A percentile compares a stretch with the other conserved stretches of the same genome.
Conservation (phyloP, 2,888 invertebrate species). For the Leucoptera coffeella region DNA sequence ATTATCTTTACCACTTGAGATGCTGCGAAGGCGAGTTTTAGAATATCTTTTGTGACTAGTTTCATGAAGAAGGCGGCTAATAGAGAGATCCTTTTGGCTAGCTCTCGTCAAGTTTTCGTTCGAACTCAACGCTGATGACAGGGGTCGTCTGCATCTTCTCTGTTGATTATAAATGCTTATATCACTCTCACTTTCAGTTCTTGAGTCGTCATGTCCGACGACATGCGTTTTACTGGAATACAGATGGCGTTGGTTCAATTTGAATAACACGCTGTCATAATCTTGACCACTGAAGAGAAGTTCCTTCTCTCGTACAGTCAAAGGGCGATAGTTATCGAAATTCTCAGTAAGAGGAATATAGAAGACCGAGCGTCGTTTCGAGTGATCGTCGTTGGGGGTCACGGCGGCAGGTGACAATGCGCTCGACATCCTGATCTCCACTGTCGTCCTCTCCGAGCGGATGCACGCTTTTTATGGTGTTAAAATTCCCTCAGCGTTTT, state of each 20-base stretch:
- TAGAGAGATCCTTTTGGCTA: conserved; percentile 29
- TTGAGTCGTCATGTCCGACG: conserved; percentile 27
- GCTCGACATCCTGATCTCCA: conserved; percentile 26
- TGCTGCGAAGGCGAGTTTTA: conserved; percentile 32
- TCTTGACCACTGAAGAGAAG: conserved; percentile 31
- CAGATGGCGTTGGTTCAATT: conserved; percentile 23
- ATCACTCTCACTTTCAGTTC: conserved; percentile 42
- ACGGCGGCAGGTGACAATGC: conserved; percentile 20
- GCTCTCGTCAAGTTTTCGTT: conserved; percentile 34
- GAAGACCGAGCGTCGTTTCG: conserved; percentile 65
- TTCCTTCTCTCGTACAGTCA: conserved; percentile 40
- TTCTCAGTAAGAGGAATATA: conserved; percentile 65
- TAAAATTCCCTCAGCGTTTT: not conserved
- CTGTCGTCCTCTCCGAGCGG: conserved; percentile 12
- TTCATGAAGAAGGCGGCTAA: conserved; percentile 32
- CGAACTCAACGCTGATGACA: conserved; percentile 37
- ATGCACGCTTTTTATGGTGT: conserved; percentile 19
- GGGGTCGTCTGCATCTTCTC: conserved; percentile 28
- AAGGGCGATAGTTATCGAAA: conserved; percentile 52
- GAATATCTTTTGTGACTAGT: conserved; percentile 21
- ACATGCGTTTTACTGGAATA: conserved; percentile 10
- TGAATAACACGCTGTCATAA: conserved; percentile 14
- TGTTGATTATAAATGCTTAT: conserved; percentile 32
- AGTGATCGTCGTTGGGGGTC: conserved; percentile 38
- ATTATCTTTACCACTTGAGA: conserved; percentile 39